Evolutionary conservation across 2,888 invertebrate species (phyloP), one percentile per base, ranked within the genome.

Genomic region (Diabrotica balteata): DNA sequence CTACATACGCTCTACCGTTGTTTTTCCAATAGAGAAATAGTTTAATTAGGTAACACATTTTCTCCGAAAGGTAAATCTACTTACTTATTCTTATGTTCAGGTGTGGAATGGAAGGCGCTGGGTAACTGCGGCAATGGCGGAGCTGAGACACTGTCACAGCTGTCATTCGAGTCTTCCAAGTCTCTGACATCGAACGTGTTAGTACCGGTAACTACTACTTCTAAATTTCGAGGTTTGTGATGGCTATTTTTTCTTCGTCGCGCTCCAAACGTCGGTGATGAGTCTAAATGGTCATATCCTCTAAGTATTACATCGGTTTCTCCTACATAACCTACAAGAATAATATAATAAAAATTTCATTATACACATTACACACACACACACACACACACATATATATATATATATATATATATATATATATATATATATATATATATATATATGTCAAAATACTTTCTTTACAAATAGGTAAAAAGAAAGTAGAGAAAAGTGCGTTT

Each of bases 121-220:
- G 89, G 89, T 44, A 89, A 81, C 74, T 89, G 88, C 54, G 90
- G 90, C 63, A 91, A 81, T 0, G 90, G 89, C 7, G 90, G 88
- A 49, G 90, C 88, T 8, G 89, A 87, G 57, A 87, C 88, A 59
- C 89, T 90, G 73, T 90, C 90, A 84, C 84, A 54, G 78, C 84
- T 83, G 75, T 74, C 76, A 57, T 88, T 87, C 51, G 84, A 83
- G 75, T 75, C 76, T 52, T 88, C 87, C 59, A 91, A 84, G 78
- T 93, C 93, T 44, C 90, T 85, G 4, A 93, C 90, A 74, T 93
- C 93, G 83, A 93, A 94, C 73, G 88, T 90, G 78, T 93, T 91
- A 78, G 92, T 91, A 0, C 91, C 86, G 55, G 90, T 91, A 51
- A 87, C 88, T 84, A 93, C 89, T 88, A 93, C 90, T 82, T 92